Evolutionary conservation across 2,797 vertebrate species (phyloP).

Genomic region (Falco biarmicus): DNA sequence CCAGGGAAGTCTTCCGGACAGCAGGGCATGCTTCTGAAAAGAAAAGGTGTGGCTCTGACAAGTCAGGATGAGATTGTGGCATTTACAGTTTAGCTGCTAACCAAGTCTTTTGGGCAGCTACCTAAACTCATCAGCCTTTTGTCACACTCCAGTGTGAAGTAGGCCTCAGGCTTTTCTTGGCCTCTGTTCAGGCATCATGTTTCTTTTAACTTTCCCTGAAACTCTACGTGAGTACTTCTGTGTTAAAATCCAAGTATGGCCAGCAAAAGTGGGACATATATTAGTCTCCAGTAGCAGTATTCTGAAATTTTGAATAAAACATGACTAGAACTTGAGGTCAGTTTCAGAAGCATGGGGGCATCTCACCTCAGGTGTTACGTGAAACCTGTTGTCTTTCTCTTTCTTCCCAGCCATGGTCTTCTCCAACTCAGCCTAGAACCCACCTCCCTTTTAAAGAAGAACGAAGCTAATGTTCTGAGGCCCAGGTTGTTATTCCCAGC

Average conservation of each 20-base stretch:
- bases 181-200: not conserved
- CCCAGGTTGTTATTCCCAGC: not conserved
- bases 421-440: not conserved
- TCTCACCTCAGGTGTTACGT: not conserved
- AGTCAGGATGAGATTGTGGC: not conserved
- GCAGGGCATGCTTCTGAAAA: not conserved
- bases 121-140: not conserved
- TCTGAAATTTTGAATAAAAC: not conserved
- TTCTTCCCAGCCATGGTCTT: not conserved
- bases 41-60: not conserved
- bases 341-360: not conserved
- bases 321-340: not conserved
- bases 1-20: not conserved
- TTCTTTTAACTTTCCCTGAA: not conserved
- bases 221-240: fast-evolving
- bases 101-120: not conserved
- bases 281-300: not conserved
- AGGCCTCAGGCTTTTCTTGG: not conserved
- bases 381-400: not conserved
- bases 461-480: not conserved
- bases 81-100: not conserved
- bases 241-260: not conserved
- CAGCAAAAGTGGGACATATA: not conserved
- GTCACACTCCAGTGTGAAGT: fast-evolving
- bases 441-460: not conserved